Evolutionary conservation across 2,797 vertebrate species (phyloP).

Genomic region (Borostomias antarcticus): DNA sequence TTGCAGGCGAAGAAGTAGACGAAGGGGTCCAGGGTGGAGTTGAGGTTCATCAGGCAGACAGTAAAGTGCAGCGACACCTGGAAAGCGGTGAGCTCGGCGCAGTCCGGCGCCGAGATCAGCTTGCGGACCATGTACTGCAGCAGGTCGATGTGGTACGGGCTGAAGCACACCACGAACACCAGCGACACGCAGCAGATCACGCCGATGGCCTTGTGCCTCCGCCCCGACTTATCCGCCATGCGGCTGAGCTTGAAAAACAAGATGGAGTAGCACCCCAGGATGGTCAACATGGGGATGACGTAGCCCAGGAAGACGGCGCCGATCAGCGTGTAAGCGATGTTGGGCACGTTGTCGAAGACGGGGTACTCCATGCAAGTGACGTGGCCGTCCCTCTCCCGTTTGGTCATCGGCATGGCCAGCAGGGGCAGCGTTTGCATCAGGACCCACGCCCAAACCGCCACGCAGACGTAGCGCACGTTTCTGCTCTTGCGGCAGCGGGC

Average conservation of each 20-base stretch:
- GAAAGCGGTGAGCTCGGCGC: conserved; percentile 79
- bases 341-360: conserved; percentile 83
- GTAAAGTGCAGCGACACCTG: conserved; percentile 93
- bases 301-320: conserved; percentile 88
- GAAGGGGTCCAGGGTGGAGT: conserved; percentile 94
- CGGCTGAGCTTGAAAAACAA: conserved; percentile 92
- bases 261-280: conserved; percentile 88
- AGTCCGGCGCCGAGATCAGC: conserved; percentile 72
- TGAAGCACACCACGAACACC: conserved; percentile 91
- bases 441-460: conserved; percentile 87
- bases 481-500: conserved; percentile 81
- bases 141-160: conserved; percentile 90
- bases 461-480: conserved; percentile 84
- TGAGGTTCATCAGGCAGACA: conserved; percentile 94
- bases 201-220: conserved; percentile 91
- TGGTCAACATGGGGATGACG: conserved; percentile 82
- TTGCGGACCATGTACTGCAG: conserved; percentile 95
- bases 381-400: conserved; percentile 54
- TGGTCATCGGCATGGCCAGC: conserved; percentile 80
- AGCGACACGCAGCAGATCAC: conserved; percentile 93
- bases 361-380: conserved; percentile 97
- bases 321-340: conserved; percentile 85
- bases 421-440: conserved; percentile 90
- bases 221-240: conserved; percentile 88
- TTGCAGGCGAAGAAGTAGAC: conserved; percentile 98